Evolutionary conservation across 2,113 vertebrate species (phyloP), one percentile per base, ranked within the genome.

Genomic region (Lichenostomus cassidix): DNA sequence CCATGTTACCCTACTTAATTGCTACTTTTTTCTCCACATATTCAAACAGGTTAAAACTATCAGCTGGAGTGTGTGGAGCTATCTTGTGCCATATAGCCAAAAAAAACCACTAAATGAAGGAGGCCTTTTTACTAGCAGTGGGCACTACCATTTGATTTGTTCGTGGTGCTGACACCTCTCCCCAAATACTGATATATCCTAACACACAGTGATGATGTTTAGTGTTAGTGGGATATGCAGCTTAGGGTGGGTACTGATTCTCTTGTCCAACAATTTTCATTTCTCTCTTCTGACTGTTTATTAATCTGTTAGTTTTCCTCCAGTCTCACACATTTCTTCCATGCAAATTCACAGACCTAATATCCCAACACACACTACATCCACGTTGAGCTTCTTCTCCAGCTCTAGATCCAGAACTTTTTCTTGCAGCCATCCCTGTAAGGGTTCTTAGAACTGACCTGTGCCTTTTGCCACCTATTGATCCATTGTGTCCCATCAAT

Each of bases 91-190:
- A 46, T 1, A 9, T 17, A 83, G 31, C 37, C 29, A 77, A 73
- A 74, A 53, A 41, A 41, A 47, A 29, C 31, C 9, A 20, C 27
- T 22, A 46, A 4, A 27, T 39, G 8, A 59, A 90, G n/a, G 27
- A 4, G 6, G 5, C 0, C 4, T 74, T 79, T 83, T 78, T 24
- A 35, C 11, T 64, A 59, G 44, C 23, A 76, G 27, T 7, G 15
- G 6, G 31, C 15, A 58, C 15, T 71, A 10, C 6, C 15, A 18
- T 42, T 90, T 88, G 12, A 55, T 22, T 24, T 5, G 68, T 46
- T 56, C 1, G 2, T 1, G 1, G 29, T 65, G 23, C 19, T 83
- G 46, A 29, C 13, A 46, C 6, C 2, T 75, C 4, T 2, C 7
- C 8, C 15, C 2, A 70, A 5, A 58, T 53, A 67, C 21, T 58